phyloP scores from a whole-genome alignment of 2,113 vertebrate genomes.

The Anarrhichthys ocellatus region DNA sequence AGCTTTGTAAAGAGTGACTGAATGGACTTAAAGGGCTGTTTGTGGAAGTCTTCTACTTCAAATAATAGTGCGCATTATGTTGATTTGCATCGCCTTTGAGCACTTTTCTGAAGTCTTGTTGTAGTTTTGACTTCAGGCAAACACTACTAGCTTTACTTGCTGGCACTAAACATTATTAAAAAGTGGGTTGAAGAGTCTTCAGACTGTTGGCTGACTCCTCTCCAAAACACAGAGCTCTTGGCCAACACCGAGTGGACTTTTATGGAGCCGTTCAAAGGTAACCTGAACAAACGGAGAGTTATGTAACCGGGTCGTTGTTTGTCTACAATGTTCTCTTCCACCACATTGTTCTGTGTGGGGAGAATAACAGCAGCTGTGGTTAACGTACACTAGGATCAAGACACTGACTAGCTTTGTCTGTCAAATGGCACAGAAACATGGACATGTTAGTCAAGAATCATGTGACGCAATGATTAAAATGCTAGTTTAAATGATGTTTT shows the following conservation, averaged over 20 bases:
- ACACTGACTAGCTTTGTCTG: background rate
- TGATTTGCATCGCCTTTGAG: background rate
- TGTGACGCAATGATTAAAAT: background rate
- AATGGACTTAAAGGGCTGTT: background rate
- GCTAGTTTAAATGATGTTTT: background rate
- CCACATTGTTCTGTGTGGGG: too few species aligned
- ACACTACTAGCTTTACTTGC: too few species aligned
- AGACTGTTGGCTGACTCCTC: background rate
- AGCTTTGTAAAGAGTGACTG: background rate
- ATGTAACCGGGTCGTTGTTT: constrained; percentile 18
- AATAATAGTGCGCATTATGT: background rate
- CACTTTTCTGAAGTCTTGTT: background rate
- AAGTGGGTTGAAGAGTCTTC: background rate
- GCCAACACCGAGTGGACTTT: background rate
- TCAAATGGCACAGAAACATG: background rate
- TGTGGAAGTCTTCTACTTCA: background rate
- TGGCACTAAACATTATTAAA: background rate
- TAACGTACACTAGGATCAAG: background rate
- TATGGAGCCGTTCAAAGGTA: constrained; percentile 38
- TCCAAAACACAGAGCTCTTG: background rate
- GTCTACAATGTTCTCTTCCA: background rate
- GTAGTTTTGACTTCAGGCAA: background rate
- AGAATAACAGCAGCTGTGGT: background rate
- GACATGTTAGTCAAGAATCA: background rate
- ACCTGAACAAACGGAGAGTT: background rate